Conservation (phyloP, 2,888 invertebrate genomes). For the Aspidapion aeneum region DNA sequence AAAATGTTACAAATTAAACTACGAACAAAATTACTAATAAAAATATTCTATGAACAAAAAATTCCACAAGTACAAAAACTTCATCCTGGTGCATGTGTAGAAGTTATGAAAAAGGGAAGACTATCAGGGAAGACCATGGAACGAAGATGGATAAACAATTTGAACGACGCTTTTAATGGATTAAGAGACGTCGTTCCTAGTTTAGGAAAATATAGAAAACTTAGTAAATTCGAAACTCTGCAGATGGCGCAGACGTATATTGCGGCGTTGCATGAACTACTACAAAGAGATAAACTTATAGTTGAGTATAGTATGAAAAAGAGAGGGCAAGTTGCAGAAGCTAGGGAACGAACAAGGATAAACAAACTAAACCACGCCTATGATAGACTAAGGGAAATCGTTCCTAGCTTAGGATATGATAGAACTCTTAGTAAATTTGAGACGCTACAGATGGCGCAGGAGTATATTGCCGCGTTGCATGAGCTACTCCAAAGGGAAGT, state of each 20-base stretch:
- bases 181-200: constrained; percentile 68
- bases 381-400: constrained; percentile 64
- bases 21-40: constrained; percentile 21
- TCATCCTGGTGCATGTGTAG: constrained; percentile 37
- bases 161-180: constrained; percentile 70
- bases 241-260: constrained; percentile 79
- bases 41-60: constrained; percentile 16
- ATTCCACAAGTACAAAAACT: constrained; percentile 6
- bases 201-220: constrained; percentile 64
- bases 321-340: constrained; percentile 67
- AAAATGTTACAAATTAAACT: constrained; percentile 34
- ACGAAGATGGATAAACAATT: constrained; percentile 66
- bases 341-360: constrained; percentile 70
- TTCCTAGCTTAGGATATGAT: constrained; percentile 67
- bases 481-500: constrained; percentile 56
- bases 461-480: constrained; percentile 65
- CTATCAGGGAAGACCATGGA: constrained; percentile 73
- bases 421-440: constrained; percentile 72
- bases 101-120: constrained; percentile 55
- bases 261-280: constrained; percentile 61
- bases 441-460: constrained; percentile 75
- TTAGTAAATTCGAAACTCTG: constrained; percentile 72
- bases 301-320: too few relatives aligned
- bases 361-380: constrained; percentile 72
- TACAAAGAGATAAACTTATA: constrained; percentile 46